Conservation (phyloP, 1,140 invertebrate species). For the Habropoda laboriosa region DNA sequence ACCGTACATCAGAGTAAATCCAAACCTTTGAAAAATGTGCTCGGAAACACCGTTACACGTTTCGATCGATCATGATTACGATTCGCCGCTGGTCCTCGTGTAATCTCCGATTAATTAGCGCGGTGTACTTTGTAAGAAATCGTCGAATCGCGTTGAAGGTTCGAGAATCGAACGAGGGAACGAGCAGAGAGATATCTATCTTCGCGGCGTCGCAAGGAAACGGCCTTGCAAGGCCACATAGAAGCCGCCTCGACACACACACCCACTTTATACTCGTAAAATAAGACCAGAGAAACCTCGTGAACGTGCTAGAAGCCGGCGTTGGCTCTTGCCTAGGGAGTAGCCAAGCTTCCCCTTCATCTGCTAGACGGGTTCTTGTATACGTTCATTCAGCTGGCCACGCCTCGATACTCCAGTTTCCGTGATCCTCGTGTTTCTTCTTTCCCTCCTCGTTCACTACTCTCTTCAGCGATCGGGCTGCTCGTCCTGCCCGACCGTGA, state of each 20-base stretch:
- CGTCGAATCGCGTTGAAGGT: background rate
- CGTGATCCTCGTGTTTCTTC: conserved; percentile 50
- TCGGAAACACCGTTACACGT: no score
- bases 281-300: conserved; percentile 48
- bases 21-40: no score
- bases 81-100: no score
- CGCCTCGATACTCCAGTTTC: conserved; percentile 67
- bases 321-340: conserved; percentile 28
- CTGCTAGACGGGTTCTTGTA: conserved; percentile 39
- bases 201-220: conserved; percentile 13
- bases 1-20: no score
- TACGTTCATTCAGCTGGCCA: conserved; percentile 47
- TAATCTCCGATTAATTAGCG: conserved; percentile 18
- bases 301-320: conserved; percentile 27
- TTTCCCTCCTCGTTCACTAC: background rate
- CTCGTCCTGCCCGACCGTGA: no score
- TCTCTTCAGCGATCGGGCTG: no score
- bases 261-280: conserved; percentile 53
- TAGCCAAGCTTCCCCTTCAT: conserved; percentile 9
- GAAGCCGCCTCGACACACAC: conserved; percentile 43
- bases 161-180: background rate
- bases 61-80: no score
- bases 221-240: conserved; percentile 68
- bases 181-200: background rate
- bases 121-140: background rate